Base-by-base conservation (phyloP, 2,113 vertebrate genomes). In the Herpetotheres cachinnans region DNA sequence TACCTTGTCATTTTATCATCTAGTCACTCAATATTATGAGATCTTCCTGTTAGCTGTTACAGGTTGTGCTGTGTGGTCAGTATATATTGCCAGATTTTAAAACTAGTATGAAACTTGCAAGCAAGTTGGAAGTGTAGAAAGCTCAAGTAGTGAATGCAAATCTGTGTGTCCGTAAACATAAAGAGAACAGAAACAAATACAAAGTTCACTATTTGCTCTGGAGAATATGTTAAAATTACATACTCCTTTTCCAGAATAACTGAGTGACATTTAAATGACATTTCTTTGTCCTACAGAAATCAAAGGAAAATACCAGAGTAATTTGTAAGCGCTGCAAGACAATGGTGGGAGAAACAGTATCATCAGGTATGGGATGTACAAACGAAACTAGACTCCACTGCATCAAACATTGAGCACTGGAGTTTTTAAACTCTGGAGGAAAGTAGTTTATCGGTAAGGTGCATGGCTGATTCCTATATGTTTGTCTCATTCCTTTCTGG, bases 281-380 rank as follows among this genome's bases (percentile, higher is more conserved):
- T 97, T 98, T 98, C 97, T 98, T 97, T 98, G 44, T 97, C 97
- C 96, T 96, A 72, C 98, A 99, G 99, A 99, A 98, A 95, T 83
- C 98, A 91, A 98, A 98, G 97, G 97, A 98, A 98, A 96, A 98
- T 98, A 97, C 94, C 97, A 97, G 90, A 95, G 96, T 99, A 81
- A 82, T 99, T 96, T 99, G 99, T 97, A 98, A 98, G 61, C 99
- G 98, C 97, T 99, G 99, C 96, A 99, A 98, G 66, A 97, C 95
- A 38, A 97, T 96, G 80, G 98, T 99, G 91, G 99, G 99, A 97
- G 99, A 99, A 95, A 97, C 92, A 25, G 18, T 98, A 56, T 98
- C 99, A 95, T 96, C 99, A 99, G 99, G 99, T 99, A 98, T 89
- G 96, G 89, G 77, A 84, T 96, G 50, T 76, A 61, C 47, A 93